Percentiles rank a stretch among this genome's conserved stretches.
Evolutionary conservation across 2,888 invertebrate species (phyloP).

Genomic region (Homarus gammarus): DNA sequence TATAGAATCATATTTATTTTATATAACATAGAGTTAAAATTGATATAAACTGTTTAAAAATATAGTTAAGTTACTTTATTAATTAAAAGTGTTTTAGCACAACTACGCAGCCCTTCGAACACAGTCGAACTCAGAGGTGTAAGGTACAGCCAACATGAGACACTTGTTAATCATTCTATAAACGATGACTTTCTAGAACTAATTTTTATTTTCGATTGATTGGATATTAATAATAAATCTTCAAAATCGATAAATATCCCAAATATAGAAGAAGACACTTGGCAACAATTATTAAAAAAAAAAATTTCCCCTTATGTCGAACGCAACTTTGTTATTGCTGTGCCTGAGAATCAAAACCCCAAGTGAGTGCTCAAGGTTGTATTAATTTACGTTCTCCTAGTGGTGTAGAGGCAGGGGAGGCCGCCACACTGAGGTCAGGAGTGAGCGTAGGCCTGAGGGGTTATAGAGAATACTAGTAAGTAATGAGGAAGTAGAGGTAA

Average conservation of each 20-base stretch:
- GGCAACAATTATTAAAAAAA: neutral
- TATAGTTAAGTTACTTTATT: neutral
- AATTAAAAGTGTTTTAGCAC: neutral
- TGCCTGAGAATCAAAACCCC: neutral
- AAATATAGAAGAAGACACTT: neutral
- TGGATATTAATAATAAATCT: neutral
- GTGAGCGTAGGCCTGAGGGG: constrained; percentile 29
- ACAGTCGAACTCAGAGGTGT: neutral
- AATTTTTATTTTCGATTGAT: neutral
- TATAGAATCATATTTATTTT: neutral
- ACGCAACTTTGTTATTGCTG: constrained; percentile 53
- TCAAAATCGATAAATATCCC: neutral
- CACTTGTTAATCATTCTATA: neutral
- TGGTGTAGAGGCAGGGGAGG: constrained; percentile 17
- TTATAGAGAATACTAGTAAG: neutral
- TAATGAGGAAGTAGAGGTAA: neutral
- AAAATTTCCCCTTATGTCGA: neutral
- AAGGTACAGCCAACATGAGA: neutral
- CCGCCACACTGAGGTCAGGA: neutral
- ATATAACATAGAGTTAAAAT: neutral
- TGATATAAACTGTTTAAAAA: too few relatives aligned
- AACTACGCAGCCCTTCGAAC: neutral
- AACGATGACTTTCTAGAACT: neutral
- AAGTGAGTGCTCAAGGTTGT: constrained; percentile 53
- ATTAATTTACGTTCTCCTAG: constrained; percentile 24